These are phyloP conservation scores for Odontothrips loti DNA, from an alignment of 2,888 invertebrate species.

Conservation along the genomic window DNA sequence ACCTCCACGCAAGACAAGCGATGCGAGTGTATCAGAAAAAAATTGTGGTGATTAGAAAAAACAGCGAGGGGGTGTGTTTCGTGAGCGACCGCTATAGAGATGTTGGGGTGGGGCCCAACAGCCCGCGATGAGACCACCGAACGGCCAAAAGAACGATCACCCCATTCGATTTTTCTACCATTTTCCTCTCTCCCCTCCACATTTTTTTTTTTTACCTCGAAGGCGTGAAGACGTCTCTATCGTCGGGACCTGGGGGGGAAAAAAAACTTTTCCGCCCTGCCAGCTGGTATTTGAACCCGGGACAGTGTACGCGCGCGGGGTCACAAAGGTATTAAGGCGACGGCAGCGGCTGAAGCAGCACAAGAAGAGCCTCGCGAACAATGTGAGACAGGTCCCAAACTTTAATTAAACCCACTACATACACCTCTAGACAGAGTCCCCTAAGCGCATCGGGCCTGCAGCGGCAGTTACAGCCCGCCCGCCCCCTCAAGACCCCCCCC, in stretches of 20 bases:
- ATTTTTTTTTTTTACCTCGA: no score
- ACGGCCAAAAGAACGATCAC: no score
- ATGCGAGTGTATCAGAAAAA: background rate
- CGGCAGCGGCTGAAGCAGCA: background rate
- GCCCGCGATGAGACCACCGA: background rate
- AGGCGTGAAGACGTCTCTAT: no score
- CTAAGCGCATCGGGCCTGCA: background rate
- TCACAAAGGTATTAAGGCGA: background rate
- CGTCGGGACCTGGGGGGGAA: no score
- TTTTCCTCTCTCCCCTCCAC: no score
- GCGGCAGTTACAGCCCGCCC: background rate
- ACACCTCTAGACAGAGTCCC: background rate
- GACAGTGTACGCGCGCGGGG: background rate
- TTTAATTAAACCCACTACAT: background rate
- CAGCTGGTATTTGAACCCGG: no score
- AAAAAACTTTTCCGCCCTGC: no score
- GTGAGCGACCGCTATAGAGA: background rate
- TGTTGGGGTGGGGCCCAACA: background rate
- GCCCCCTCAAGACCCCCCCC: background rate
- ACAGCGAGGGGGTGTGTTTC: background rate
- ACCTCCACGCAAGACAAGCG: background rate
- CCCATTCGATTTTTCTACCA: no score
- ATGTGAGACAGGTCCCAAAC: slow-evolving; percentile 17
- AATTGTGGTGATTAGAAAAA: slow-evolving; percentile 6
- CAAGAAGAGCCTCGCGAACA: slow-evolving; percentile 13